Base-by-base conservation (phyloP, 2,113 vertebrate species). In the Actinemys pallida region DNA sequence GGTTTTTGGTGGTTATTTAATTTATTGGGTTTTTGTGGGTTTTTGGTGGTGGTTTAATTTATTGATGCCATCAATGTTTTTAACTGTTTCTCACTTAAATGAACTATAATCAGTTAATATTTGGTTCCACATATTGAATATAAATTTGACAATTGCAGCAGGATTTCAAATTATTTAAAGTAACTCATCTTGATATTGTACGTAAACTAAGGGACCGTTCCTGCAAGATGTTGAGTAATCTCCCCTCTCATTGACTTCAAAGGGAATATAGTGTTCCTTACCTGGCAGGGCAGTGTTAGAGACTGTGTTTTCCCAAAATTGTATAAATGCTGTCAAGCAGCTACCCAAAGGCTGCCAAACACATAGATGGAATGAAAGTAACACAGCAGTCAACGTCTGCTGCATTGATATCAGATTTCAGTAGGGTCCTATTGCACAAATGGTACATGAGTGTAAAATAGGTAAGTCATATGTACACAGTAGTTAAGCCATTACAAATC, bases 401-500 rank as follows among this genome's bases (percentile, higher is more conserved):
- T 59, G 14, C 11, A 2, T 22, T 86, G 0, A 0, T 72, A 75
- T 24, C 4, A 0, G 27, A 31, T 92, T 62, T 89, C 39, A 22
- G 81, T 62, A 79, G 25, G 45, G 8, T 92, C 80, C 86, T 90
- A 42, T 5, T 54, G 79, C 72, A 89, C 62, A 84, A 54, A 13
- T 53, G 78, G 65, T 86, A 79, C 80, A n/a, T 87, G 76, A 50
- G 62, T 57, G 8, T 82, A 69, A 82, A 84, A 76, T 16, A 76
- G 52, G 83, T 76, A 84, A 80, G 42, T 81, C 47, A 80, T 80
- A 31, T 50, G 45, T 83, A 87, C 81, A 62, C 88, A 84, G 27
- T 3, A 31, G n/a, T 85, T 84, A 54, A 59, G 83, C 93, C 50
- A 87, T 42, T 85, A 13, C 11, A 85, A 92, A 81, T 83, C 11